phyloP scores from a whole-genome alignment of 2,797 vertebrate genomes.

The Sebastes dallii region DNA sequence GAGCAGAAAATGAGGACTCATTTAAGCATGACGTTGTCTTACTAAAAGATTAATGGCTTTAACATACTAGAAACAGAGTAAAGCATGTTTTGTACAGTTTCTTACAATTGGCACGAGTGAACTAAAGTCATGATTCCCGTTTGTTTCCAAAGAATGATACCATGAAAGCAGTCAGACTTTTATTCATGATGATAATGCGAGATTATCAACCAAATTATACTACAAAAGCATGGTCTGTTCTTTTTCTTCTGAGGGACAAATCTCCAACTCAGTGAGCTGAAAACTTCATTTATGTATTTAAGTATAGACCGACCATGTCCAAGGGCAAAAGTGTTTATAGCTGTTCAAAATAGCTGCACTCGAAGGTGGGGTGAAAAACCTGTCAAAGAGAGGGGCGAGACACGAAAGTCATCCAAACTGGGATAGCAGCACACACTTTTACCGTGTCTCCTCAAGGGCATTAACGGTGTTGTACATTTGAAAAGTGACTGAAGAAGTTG shows the following conservation, averaged over 20 bases:
- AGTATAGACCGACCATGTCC: not conserved
- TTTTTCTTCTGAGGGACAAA: not conserved
- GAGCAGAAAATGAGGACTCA: conserved; percentile 25
- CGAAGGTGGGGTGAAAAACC: not conserved
- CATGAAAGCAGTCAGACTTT: not conserved
- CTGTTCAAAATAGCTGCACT: not conserved
- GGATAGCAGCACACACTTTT: not conserved
- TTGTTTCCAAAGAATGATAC: not conserved
- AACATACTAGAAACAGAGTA: conserved; percentile 27
- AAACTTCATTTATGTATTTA: not conserved
- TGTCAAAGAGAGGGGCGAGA: not conserved
- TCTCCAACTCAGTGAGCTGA: not conserved
- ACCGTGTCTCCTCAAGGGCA: not conserved
- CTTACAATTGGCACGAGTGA: not conserved
- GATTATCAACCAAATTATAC: not conserved
- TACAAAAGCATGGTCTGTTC: not conserved
- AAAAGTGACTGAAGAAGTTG: not conserved
- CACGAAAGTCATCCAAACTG: not conserved
- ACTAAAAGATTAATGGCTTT: conserved; percentile 35
- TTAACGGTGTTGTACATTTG: not conserved
- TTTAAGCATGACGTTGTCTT: conserved; percentile 38
- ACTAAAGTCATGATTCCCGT: not conserved
- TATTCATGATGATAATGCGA: not conserved
- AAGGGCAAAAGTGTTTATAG: not conserved
- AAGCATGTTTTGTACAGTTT: conserved; percentile 17